Percentiles rank a stretch among this genome's conserved stretches.
Conservation (phyloP, 2,888 invertebrate genomes). For the Embidobia sp. region DNA sequence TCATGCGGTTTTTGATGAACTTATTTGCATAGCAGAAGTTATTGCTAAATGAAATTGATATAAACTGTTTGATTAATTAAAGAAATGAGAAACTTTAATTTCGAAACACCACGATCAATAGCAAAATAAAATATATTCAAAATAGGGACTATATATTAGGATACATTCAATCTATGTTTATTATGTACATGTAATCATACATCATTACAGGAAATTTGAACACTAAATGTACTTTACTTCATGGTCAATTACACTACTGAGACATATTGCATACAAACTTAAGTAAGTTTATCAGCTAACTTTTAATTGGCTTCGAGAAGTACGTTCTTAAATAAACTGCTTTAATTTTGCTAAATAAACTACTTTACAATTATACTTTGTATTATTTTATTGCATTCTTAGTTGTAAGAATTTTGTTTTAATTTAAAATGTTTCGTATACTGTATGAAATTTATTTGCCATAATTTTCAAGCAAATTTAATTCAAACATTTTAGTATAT, state of each 20-base stretch:
- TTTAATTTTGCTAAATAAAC: conserved; percentile 56
- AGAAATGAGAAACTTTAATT: too few relatives aligned
- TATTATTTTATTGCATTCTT: conserved; percentile 39
- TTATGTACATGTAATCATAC: conserved; percentile 2
- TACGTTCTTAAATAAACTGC: conserved; percentile 55
- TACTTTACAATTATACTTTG: conserved; percentile 48
- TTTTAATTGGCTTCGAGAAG: conserved; percentile 61
- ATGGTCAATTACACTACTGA: conserved; percentile 56
- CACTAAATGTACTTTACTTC: conserved; percentile 48
- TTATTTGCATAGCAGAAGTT: too few relatives aligned
- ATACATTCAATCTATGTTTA: too few relatives aligned
- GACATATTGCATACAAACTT: conserved; percentile 61
- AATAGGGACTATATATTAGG: too few relatives aligned
- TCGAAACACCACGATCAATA: too few relatives aligned
- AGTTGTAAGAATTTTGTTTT: background rate
- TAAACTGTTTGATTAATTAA: too few relatives aligned
- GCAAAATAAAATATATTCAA: too few relatives aligned
- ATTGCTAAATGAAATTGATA: too few relatives aligned
- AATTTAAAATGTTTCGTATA: background rate
- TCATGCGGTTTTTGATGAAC: too few relatives aligned
- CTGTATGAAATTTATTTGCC: too few relatives aligned
- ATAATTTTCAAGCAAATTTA: too few relatives aligned
- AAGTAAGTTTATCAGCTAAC: conserved; percentile 59
- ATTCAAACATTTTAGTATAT: too few relatives aligned
- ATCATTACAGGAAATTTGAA: conserved; percentile 34